A percentile compares a stretch with the other conserved stretches of the same genome.
Evolutionary conservation across 2,888 invertebrate species (phyloP).

Genomic region (Dicycla oo): DNA sequence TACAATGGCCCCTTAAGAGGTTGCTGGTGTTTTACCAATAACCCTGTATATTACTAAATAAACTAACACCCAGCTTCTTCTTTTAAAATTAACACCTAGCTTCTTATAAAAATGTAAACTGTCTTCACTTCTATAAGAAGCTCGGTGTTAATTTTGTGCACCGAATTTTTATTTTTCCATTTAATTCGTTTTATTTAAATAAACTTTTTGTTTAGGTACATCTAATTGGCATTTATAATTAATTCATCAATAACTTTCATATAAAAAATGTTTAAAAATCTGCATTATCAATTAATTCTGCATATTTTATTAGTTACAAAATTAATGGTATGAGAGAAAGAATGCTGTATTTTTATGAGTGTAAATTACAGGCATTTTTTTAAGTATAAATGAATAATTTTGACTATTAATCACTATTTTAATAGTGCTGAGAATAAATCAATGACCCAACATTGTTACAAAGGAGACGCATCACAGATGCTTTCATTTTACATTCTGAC

Average conservation of each 20-base stretch:
- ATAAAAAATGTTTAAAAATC: background rate
- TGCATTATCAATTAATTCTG: background rate
- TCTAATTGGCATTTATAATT: background rate
- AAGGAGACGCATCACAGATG: slow-evolving; percentile 56
- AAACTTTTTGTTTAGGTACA: background rate
- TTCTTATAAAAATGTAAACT: too few species aligned
- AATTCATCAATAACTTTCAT: slow-evolving; percentile 3
- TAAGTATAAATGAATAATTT: background rate
- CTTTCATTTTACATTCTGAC: slow-evolving; percentile 69
- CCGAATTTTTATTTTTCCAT: background rate
- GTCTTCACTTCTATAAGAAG: background rate
- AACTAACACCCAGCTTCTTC: too few species aligned
- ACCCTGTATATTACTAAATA: too few species aligned
- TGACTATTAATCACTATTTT: slow-evolving; percentile 13
- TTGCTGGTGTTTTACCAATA: too few species aligned
- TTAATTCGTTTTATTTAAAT: background rate
- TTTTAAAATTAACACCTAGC: too few species aligned
- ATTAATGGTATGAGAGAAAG: background rate
- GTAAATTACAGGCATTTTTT: background rate
- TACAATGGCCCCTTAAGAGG: too few species aligned
- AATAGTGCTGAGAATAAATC: slow-evolving; percentile 26
- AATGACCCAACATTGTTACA: slow-evolving; percentile 46
- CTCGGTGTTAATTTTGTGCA: too few species aligned
- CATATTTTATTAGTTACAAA: slow-evolving; percentile 16
- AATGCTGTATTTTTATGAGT: background rate